These are phyloP conservation scores for Astreopora myriophthalma DNA, from an alignment of 64 coral and sea anemone species.

Conservation along the genomic window DNA sequence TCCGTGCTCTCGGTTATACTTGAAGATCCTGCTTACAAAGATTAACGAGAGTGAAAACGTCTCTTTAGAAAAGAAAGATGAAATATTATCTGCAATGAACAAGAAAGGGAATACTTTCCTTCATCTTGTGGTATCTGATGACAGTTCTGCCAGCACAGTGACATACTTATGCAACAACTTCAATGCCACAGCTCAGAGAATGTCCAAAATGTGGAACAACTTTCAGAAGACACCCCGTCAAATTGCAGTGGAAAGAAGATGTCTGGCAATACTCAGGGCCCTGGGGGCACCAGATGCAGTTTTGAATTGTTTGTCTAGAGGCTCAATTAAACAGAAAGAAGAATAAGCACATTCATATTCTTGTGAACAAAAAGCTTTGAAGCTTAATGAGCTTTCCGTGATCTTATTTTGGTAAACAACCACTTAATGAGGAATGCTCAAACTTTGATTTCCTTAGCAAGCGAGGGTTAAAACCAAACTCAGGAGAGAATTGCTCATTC, in stretches of 20 bases:
- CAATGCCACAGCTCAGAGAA: background rate
- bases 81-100: background rate
- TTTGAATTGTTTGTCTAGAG: constrained; percentile 5
- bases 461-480: too few relatives aligned
- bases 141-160: background rate
- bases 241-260: constrained; percentile 20
- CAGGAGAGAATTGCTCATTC: too few relatives aligned
- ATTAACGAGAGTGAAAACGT: background rate
- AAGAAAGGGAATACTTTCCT: constrained; percentile 21
- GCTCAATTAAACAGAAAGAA: background rate
- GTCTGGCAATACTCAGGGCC: background rate
- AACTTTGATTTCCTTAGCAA: background rate
- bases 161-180: background rate
- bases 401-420: too few relatives aligned
- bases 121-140: constrained; percentile 26
- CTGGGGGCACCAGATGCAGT: constrained; percentile 20
- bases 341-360: background rate
- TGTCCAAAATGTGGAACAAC: constrained; percentile 2
- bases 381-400: too few relatives aligned
- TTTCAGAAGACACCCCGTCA: background rate
- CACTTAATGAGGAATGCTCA: background rate
- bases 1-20: background rate
- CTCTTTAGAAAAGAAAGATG: background rate
- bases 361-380: too few relatives aligned
- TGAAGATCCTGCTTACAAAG: background rate